phyloP scores from a whole-genome alignment of 2,888 invertebrate genomes.

The Orthosia incerta region DNA sequence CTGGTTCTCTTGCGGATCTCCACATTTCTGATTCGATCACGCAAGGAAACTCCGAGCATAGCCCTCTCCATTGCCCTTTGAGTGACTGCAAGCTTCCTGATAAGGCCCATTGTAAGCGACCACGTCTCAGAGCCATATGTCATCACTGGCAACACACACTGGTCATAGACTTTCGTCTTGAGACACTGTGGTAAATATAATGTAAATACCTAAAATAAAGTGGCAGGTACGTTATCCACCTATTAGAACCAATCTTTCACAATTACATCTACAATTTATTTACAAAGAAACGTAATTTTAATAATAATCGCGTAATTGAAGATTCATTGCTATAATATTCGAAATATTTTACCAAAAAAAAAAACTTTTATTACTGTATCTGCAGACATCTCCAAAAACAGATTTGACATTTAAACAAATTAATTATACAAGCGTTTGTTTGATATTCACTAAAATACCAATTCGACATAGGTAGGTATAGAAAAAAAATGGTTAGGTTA shows the following conservation, averaged over 20 bases:
- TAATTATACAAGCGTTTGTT: conserved; percentile 2
- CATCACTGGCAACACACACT: no score
- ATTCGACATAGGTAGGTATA: not conserved
- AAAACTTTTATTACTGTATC: not conserved
- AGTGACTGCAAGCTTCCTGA: no score
- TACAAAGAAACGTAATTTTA: conserved; percentile 1
- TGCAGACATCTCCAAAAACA: conserved; percentile 1
- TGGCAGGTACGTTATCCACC: not conserved
- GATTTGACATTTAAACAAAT: conserved; percentile 21
- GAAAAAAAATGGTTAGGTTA: conserved; percentile 4
- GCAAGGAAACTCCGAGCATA: no score
- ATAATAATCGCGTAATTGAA: not conserved
- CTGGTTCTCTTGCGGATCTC: no score
- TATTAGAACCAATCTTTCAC: not conserved
- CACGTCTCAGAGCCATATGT: no score
- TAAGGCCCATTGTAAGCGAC: no score
- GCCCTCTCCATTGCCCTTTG: no score
- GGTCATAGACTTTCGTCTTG: no score
- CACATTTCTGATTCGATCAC: no score
- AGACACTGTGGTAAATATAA: no score
- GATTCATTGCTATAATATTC: not conserved
- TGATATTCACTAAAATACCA: not conserved
- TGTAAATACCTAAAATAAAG: not conserved
- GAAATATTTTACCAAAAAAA: not conserved
- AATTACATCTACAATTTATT: not conserved